Conservation (phyloP, 2,797 vertebrate species). For the Salarias fasciatus region DNA sequence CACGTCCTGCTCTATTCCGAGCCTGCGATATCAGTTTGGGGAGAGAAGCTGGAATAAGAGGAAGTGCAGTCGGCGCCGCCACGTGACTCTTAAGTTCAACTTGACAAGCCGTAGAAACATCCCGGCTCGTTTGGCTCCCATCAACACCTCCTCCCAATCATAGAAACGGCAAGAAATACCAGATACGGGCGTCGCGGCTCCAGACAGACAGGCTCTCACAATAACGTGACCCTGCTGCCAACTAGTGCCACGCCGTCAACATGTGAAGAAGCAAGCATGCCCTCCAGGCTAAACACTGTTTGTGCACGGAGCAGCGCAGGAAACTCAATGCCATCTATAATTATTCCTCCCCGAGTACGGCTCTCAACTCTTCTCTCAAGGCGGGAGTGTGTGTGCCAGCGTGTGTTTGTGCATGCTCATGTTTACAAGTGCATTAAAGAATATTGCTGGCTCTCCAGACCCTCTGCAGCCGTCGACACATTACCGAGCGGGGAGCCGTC, state of each 20-base stretch:
- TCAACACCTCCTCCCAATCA: too few species aligned
- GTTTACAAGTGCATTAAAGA: constrained; percentile 69
- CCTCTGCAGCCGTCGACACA: constrained; percentile 70
- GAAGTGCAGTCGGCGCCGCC: constrained; percentile 1
- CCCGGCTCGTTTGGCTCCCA: constrained; percentile 3
- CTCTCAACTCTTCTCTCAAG: constrained; percentile 61
- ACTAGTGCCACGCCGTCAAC: constrained; percentile 51
- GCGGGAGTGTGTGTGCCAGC: constrained; percentile 24
- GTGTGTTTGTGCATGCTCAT: constrained; percentile 37
- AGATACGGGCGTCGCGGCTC: constrained; percentile 14
- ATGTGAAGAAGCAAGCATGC: constrained; percentile 57
- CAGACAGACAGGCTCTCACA: constrained; percentile 16
- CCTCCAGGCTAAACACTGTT: constrained; percentile 60
- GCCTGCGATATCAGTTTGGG: constrained; percentile 5
- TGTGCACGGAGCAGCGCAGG: constrained; percentile 57
- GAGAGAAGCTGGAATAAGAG: constrained; percentile 2
- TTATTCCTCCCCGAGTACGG: constrained; percentile 60
- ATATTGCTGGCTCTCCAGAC: constrained; percentile 66
- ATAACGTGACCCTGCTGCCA: constrained; percentile 45
- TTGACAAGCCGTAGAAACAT: constrained; percentile 9
- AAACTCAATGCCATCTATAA: constrained; percentile 73
- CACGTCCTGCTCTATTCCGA: constrained; percentile 7
- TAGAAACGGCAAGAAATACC: too few species aligned
- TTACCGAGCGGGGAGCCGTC: constrained; percentile 71
- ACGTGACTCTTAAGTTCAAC: constrained; percentile 2